Conservation (phyloP, 2,113 vertebrate species). For the western clawed frog (Xenopus tropicalis) region DNA sequence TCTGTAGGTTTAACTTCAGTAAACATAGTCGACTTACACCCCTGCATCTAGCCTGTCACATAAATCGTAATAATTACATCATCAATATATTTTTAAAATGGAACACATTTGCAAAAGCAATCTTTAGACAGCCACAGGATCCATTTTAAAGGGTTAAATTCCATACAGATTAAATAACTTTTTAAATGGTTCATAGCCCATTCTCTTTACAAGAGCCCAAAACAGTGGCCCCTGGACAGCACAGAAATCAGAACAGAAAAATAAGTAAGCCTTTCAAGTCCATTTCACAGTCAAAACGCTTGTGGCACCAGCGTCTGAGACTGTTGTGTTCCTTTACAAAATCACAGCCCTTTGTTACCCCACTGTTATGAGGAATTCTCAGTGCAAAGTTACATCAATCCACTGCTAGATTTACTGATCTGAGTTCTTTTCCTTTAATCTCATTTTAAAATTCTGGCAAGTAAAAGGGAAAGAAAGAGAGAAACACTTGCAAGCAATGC, state of each 20-base stretch:
- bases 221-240: not conserved
- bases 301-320: not conserved
- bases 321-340: not conserved
- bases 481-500: constrained; percentile 19
- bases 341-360: not conserved
- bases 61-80: no score
- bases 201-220: not conserved
- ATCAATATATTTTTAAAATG: no score
- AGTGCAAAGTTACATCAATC: not conserved
- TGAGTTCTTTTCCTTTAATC: constrained; percentile 10
- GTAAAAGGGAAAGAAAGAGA: constrained; percentile 16
- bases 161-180: not conserved
- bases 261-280: not conserved
- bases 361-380: not conserved
- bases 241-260: not conserved
- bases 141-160: not conserved
- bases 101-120: no score
- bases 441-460: constrained; percentile 35
- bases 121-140: no score
- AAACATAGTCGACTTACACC: no score
- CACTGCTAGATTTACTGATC: constrained; percentile 13
- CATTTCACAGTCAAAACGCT: not conserved
- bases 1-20: no score
- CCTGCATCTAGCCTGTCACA: no score
- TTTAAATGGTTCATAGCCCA: not conserved